Evolutionary conservation across 2,888 invertebrate genomes (phyloP).

Genomic region (Tinea trinotella): DNA sequence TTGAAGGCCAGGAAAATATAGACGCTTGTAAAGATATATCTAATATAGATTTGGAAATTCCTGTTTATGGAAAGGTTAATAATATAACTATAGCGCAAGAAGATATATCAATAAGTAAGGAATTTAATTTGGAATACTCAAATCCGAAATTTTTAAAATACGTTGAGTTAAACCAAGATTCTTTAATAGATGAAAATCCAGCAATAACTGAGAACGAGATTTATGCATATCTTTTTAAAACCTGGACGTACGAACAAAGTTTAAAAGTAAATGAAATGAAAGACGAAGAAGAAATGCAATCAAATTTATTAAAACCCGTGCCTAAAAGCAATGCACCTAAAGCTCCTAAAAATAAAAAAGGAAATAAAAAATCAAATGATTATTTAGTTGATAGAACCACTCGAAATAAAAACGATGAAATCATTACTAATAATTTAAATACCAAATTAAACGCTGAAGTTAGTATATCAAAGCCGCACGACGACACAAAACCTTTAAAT

Average conservation of each 20-base stretch:
- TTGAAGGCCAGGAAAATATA: not conserved
- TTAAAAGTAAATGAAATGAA: conserved; percentile 42
- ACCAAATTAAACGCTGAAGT: too few relatives aligned
- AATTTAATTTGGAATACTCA: not conserved
- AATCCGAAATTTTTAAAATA: conserved; percentile 60
- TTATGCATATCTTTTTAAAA: conserved; percentile 55
- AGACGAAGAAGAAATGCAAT: conserved; percentile 33
- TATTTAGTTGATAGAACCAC: not conserved
- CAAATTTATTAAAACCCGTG: conserved; percentile 42
- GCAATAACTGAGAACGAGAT: conserved; percentile 55
- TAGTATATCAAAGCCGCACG: too few relatives aligned
- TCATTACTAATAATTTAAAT: too few relatives aligned
- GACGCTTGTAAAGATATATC: not conserved
- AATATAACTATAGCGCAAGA: not conserved
- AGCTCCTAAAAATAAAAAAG: not conserved
- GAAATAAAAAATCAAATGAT: not conserved
- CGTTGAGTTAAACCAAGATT: conserved; percentile 56
- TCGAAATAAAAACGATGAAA: not conserved
- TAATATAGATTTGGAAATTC: not conserved
- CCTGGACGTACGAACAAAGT: conserved; percentile 57
- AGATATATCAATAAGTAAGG: not conserved
- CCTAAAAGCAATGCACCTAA: not conserved
- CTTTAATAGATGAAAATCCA: conserved; percentile 61
- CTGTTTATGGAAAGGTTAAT: not conserved
- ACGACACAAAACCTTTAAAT: too few relatives aligned